phyloP scores from a whole-genome alignment of 2,888 invertebrate species.

The Hyposoter dolosus region DNA sequence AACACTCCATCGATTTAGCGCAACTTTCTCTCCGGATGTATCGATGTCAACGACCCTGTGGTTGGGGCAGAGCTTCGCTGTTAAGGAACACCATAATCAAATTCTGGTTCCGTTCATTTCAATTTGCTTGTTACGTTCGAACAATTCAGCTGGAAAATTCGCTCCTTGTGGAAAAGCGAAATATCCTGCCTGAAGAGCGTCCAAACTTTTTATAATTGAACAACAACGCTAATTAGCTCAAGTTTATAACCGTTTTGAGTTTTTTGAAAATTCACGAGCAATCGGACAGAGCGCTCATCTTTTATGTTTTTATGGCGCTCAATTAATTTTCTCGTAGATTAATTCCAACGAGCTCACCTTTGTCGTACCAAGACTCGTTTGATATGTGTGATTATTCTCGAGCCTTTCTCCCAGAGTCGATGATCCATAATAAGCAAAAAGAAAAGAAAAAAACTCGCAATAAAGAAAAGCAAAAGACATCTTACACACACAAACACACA shows the following conservation, averaged over 20 bases:
- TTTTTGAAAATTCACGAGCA: background rate
- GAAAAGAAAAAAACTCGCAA: constrained; percentile 35
- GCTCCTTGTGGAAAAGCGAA: background rate
- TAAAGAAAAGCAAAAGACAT: constrained; percentile 17
- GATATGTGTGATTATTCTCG: constrained; percentile 80
- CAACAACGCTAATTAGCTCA: background rate
- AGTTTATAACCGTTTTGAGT: background rate
- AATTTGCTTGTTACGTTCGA: constrained; percentile 26
- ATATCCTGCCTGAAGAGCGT: background rate
- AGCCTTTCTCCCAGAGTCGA: constrained; percentile 82
- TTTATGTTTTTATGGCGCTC: background rate
- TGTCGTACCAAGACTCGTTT: background rate
- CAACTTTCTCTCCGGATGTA: constrained; percentile 60
- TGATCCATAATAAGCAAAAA: constrained; percentile 52
- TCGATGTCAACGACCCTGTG: constrained; percentile 40
- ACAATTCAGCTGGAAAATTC: background rate
- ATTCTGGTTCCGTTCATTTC: constrained; percentile 23
- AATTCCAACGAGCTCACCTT: constrained; percentile 3
- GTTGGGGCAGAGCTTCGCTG: background rate
- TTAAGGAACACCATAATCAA: constrained; percentile 24
- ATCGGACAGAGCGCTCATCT: background rate
- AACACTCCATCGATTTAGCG: constrained; percentile 46
- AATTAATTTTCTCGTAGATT: background rate
- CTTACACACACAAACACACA: constrained; percentile 13
- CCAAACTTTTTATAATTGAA: background rate